Conservation (phyloP, 2,888 invertebrate genomes). For the Taenaris catops region DNA sequence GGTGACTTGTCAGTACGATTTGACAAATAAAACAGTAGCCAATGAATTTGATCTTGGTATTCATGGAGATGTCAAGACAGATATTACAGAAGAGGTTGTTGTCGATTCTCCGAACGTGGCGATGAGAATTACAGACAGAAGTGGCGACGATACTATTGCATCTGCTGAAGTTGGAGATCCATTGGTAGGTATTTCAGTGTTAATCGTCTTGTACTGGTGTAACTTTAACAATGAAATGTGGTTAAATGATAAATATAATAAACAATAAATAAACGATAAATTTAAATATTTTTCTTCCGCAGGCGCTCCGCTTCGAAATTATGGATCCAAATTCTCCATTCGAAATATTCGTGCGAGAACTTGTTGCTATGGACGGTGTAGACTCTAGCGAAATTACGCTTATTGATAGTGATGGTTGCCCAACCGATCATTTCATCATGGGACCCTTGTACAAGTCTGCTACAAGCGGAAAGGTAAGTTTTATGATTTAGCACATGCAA, state of each 20-base stretch:
- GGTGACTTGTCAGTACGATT: slow-evolving; percentile 95
- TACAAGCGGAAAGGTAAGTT: slow-evolving; percentile 85
- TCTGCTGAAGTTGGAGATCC: slow-evolving; percentile 96
- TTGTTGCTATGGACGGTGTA: slow-evolving; percentile 96
- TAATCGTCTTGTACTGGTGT: not conserved
- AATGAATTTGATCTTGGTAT: slow-evolving; percentile 95
- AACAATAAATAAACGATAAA: not conserved
- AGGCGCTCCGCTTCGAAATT: slow-evolving; percentile 94
- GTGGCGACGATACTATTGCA: slow-evolving; percentile 90
- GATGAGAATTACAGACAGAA: slow-evolving; percentile 94
- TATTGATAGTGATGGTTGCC: slow-evolving; percentile 95
- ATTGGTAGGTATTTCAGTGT: slow-evolving; percentile 62
- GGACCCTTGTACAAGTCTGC: slow-evolving; percentile 93
- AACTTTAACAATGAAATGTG: not conserved
- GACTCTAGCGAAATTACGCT: slow-evolving; percentile 95
- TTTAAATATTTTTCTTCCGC: slow-evolving; percentile 40
- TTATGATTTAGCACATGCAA: slow-evolving; percentile 20
- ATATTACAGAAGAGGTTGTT: slow-evolving; percentile 93
- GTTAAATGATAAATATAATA: too few relatives aligned
- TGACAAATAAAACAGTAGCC: slow-evolving; percentile 95
- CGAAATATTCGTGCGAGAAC: slow-evolving; percentile 96
- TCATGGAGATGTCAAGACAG: slow-evolving; percentile 92
- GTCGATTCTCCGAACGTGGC: slow-evolving; percentile 97
- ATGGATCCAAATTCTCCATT: slow-evolving; percentile 95
- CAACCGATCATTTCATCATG: slow-evolving; percentile 96